Percentiles rank a stretch among this genome's conserved stretches.
Conservation (phyloP, 2,113 vertebrate genomes). For the Monarcha castaneiventris region DNA sequence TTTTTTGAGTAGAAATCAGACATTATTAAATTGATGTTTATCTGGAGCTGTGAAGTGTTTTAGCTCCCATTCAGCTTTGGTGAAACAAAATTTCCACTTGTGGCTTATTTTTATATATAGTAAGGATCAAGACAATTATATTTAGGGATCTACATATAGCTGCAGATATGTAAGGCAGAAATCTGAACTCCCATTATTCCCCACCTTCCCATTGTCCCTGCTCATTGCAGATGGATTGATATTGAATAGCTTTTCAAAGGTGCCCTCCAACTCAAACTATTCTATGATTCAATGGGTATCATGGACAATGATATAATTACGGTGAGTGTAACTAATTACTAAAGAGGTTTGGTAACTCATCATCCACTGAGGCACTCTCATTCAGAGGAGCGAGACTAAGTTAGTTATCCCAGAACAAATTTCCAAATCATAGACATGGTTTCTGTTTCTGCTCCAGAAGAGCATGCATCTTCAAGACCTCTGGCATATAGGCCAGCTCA, state of each 20-base stretch:
- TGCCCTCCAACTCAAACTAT: background rate
- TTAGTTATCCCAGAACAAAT: background rate
- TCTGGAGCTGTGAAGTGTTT: background rate
- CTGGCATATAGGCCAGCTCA: background rate
- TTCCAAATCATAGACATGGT: background rate
- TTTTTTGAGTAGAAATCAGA: background rate
- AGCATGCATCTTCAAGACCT: background rate
- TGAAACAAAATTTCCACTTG: background rate
- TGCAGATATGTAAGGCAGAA: background rate
- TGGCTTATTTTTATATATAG: background rate
- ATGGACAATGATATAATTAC: background rate
- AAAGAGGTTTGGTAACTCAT: background rate
- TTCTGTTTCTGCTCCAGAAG: background rate
- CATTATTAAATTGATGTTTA: background rate
- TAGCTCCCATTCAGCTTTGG: background rate
- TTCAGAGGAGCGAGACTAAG: background rate
- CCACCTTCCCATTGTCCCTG: background rate
- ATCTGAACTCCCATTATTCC: background rate
- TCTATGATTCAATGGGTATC: background rate
- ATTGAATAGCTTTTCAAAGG: background rate
- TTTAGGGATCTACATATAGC: background rate
- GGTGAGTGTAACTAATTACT: background rate
- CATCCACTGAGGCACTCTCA: background rate
- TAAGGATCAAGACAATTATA: background rate
- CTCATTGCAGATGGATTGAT: too few relatives aligned